A percentile compares a stretch with the other conserved stretches of the same genome.
phyloP scores from a whole-genome alignment of 1,140 invertebrate species.

The Pseudomyrmex flavicornis region DNA sequence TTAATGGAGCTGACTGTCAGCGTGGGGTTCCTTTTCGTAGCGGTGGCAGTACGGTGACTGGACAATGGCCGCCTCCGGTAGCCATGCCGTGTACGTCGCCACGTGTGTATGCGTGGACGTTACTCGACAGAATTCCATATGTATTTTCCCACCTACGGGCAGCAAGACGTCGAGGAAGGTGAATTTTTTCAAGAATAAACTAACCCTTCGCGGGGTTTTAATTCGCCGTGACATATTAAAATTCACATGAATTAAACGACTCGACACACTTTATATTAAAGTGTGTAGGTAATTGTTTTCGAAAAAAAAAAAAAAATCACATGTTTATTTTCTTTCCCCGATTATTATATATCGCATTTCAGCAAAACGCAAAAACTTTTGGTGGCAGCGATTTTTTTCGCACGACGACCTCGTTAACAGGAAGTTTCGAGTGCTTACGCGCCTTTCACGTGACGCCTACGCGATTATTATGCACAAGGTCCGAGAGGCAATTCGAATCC shows the following conservation, averaged over 20 bases:
- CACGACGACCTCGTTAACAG: slow-evolving; percentile 41
- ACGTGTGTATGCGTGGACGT: slow-evolving; percentile 50
- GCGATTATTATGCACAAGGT: slow-evolving; percentile 30
- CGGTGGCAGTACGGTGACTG: slow-evolving; percentile 57
- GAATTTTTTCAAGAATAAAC: slow-evolving; percentile 40
- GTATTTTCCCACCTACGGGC: slow-evolving; percentile 40
- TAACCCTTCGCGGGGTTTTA: not conserved
- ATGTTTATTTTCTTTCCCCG: not conserved
- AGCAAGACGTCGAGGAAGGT: not conserved
- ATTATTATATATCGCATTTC: not conserved
- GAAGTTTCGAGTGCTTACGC: slow-evolving; percentile 32
- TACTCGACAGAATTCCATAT: slow-evolving; percentile 69
- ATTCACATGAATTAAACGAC: slow-evolving; percentile 5
- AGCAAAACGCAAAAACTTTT: not conserved
- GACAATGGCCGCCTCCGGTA: slow-evolving; percentile 73
- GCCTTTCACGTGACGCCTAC: slow-evolving; percentile 53
- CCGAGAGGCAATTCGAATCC: slow-evolving; percentile 24
- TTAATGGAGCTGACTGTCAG: slow-evolving; percentile 75
- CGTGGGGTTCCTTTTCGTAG: slow-evolving; percentile 61
- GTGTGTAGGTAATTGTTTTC: not conserved
- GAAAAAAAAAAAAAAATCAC: not conserved
- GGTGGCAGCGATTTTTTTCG: not conserved
- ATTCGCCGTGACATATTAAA: not conserved
- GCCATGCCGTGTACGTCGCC: slow-evolving; percentile 71
- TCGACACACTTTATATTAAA: too few relatives aligned